A percentile compares a stretch with the other conserved stretches of the same genome.
Evolutionary conservation across 1,140 invertebrate genomes (phyloP).

Genomic region (Oncopodura yosiiana): DNA sequence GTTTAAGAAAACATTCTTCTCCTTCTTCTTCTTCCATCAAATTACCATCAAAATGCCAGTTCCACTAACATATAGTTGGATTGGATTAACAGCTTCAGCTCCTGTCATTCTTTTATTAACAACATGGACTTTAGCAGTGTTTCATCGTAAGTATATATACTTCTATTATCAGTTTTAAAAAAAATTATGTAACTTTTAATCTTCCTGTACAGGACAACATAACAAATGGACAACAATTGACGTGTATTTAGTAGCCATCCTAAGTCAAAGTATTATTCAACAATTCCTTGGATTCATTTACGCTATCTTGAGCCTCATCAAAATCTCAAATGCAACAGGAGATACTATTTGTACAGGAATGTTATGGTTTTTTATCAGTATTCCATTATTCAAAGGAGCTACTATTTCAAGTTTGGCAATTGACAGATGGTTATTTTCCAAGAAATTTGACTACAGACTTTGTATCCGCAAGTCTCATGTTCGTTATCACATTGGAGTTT

Average conservation of each 20-base stretch:
- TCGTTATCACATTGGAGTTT: constrained; percentile 20
- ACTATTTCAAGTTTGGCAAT: constrained; percentile 19
- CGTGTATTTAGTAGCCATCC: constrained; percentile 20
- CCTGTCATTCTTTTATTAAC: constrained; percentile 27
- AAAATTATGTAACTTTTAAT: too few relatives aligned
- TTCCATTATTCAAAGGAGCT: constrained; percentile 24
- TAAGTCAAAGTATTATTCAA: constrained; percentile 24
- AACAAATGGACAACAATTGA: constrained; percentile 21
- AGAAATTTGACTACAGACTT: constrained; percentile 19
- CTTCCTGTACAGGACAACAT: too few relatives aligned
- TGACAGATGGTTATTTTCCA: constrained; percentile 17
- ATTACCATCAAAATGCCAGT: constrained; percentile 16
- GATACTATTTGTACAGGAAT: constrained; percentile 21
- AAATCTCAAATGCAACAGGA: constrained; percentile 14
- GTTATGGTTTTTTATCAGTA: constrained; percentile 24
- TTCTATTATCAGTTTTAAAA: too few relatives aligned
- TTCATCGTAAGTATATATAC: too few relatives aligned
- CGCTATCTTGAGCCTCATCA: constrained; percentile 21
- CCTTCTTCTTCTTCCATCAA: too few relatives aligned
- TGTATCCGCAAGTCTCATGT: constrained; percentile 21
- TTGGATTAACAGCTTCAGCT: constrained; percentile 23
- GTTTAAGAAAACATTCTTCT: too few relatives aligned
- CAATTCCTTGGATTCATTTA: constrained; percentile 26
- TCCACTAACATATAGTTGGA: constrained; percentile 30
- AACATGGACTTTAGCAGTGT: constrained; percentile 20